Evolutionary conservation across 2,113 vertebrate species (phyloP).

Genomic region (Scophthalmus maximus): DNA sequence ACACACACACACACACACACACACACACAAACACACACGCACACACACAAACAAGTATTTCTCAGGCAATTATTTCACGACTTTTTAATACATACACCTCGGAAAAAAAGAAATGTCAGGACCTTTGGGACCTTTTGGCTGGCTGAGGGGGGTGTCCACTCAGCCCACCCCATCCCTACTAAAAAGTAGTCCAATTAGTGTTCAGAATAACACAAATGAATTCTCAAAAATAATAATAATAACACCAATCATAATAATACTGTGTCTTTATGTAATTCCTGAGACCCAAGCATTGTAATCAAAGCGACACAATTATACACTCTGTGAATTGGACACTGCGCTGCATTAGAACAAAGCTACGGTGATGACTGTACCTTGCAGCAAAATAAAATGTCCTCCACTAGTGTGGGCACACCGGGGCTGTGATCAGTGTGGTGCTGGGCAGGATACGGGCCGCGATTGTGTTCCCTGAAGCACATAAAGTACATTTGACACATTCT

Average conservation of each 20-base stretch:
- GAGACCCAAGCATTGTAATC: slow-evolving; percentile 37
- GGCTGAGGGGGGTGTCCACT: too few relatives aligned
- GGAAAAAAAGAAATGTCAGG: too few relatives aligned
- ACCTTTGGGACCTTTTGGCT: too few relatives aligned
- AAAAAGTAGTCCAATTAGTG: slow-evolving; percentile 36
- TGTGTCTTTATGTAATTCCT: background rate
- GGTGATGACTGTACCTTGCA: slow-evolving; percentile 5
- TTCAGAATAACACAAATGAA: slow-evolving; percentile 26
- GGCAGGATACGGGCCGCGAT: background rate
- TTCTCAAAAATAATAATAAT: slow-evolving; percentile 27
- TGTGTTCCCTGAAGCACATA: slow-evolving; percentile 41
- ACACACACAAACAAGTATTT: too few relatives aligned
- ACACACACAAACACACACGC: too few relatives aligned
- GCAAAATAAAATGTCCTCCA: slow-evolving; percentile 25
- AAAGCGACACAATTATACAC: slow-evolving; percentile 37
- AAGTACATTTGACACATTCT: slow-evolving; percentile 34
- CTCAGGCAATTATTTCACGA: too few relatives aligned
- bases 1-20: too few relatives aligned
- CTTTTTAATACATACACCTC: too few relatives aligned
- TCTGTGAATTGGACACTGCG: background rate
- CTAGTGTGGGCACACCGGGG: slow-evolving; percentile 8
- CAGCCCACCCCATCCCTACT: background rate
- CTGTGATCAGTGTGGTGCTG: slow-evolving; percentile 43
- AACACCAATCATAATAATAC: slow-evolving; percentile 33
- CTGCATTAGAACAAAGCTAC: slow-evolving; percentile 21